These are phyloP conservation scores for Tridacna gigas DNA, from an alignment of 2,888 invertebrate genomes.

Conservation along the genomic window DNA sequence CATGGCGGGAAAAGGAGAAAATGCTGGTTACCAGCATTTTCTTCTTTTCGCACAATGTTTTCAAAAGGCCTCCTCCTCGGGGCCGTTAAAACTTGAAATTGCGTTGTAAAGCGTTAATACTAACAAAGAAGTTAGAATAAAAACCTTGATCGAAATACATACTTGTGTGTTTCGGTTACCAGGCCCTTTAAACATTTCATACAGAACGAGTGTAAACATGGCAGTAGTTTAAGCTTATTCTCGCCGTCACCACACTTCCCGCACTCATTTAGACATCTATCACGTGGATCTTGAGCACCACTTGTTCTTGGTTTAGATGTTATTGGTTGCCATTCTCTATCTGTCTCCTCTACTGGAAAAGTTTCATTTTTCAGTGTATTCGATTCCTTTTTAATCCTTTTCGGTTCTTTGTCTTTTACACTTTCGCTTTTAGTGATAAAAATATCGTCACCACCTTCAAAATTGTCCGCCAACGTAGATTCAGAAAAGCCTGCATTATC, in stretches of 20 bases:
- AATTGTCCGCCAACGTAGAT: neutral
- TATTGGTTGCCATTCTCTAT: conserved; percentile 15
- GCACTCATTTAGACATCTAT: conserved; percentile 40
- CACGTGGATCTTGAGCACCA: conserved; percentile 2
- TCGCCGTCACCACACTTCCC: conserved; percentile 39
- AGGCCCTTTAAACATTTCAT: conserved; percentile 34
- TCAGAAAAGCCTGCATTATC: neutral
- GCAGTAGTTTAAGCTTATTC: conserved; percentile 51
- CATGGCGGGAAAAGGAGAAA: no score
- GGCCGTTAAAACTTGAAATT: no score
- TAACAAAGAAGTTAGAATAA: no score
- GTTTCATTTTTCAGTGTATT: neutral
- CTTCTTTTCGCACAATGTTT: no score
- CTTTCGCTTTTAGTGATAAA: neutral
- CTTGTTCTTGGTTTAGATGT: neutral
- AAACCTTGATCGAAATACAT: neutral
- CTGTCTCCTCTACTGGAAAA: neutral
- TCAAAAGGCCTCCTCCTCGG: no score
- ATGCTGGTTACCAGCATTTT: no score
- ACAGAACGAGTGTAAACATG: conserved; percentile 61
- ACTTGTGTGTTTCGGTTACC: conserved; percentile 41
- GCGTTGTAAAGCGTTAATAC: no score
- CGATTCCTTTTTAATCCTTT: neutral
- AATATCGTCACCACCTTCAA: neutral
- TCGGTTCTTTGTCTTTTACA: neutral